These are phyloP conservation scores for Spinibarbus caldwelli DNA, from an alignment of 2,797 vertebrate genomes.

Conservation along the genomic window DNA sequence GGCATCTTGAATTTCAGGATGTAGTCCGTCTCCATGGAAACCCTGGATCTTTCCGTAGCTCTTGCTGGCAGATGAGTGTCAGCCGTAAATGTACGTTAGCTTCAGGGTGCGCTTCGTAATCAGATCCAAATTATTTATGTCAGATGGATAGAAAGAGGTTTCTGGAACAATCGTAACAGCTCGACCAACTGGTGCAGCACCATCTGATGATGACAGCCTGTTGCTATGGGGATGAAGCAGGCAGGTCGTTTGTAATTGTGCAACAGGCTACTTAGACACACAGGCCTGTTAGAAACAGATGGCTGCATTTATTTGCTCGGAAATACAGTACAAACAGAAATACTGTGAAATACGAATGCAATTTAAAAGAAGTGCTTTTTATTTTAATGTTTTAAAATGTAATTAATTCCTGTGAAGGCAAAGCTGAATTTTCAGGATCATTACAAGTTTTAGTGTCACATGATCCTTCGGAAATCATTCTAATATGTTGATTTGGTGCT, in stretches of 20 bases:
- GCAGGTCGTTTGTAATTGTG: constrained; percentile 25
- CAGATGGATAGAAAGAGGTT: constrained; percentile 16
- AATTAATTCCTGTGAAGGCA: not conserved
- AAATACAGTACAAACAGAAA: not conserved
- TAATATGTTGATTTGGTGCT: not conserved
- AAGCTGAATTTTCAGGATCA: not conserved
- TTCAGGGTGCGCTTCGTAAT: not conserved
- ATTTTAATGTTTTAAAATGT: not conserved
- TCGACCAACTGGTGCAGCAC: not conserved
- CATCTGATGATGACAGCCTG: constrained; percentile 50
- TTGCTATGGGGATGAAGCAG: constrained; percentile 57
- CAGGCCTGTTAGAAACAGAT: constrained; percentile 5
- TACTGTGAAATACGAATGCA: not conserved
- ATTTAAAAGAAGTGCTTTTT: not conserved
- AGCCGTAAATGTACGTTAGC: not conserved
- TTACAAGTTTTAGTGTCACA: not conserved
- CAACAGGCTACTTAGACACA: not conserved
- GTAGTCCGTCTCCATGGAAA: constrained; percentile 75
- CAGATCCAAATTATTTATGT: constrained; percentile 4
- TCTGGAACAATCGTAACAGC: constrained; percentile 14
- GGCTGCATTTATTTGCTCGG: not conserved
- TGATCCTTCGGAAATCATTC: not conserved
- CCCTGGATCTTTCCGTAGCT: constrained; percentile 58
- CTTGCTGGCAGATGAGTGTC: constrained; percentile 30
- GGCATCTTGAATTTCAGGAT: constrained; percentile 75